Percentiles rank a stretch among this genome's conserved stretches.
phyloP scores from a whole-genome alignment of 2,888 invertebrate genomes.

The Trichogramma evanescens region DNA sequence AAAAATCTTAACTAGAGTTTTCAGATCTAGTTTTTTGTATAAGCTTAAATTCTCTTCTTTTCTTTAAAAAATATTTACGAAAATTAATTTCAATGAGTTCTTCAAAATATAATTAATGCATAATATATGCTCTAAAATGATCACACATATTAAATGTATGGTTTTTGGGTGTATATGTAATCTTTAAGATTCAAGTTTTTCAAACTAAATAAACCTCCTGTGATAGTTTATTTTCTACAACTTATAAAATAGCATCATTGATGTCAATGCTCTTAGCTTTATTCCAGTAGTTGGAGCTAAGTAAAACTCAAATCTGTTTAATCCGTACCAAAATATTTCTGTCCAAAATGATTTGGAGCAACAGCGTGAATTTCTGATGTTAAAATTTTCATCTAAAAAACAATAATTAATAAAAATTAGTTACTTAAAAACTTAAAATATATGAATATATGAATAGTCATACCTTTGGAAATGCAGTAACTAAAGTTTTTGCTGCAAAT shows the following conservation, averaged over 20 bases:
- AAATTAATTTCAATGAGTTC: too few relatives aligned
- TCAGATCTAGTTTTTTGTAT: too few relatives aligned
- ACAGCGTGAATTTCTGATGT: constrained; percentile 92
- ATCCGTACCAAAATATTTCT: constrained; percentile 98
- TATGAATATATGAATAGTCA: background rate
- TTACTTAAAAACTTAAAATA: constrained; percentile 3
- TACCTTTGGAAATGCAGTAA: constrained; percentile 72
- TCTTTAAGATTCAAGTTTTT: too few relatives aligned
- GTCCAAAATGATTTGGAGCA: constrained; percentile 96
- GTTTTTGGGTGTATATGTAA: too few relatives aligned
- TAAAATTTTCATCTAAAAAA: constrained; percentile 76
- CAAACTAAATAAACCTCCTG: constrained; percentile 5
- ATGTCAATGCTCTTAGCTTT: constrained; percentile 10
- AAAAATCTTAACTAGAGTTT: too few relatives aligned
- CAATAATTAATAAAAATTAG: constrained; percentile 5
- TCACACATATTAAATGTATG: too few relatives aligned
- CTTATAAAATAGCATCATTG: constrained; percentile 1
- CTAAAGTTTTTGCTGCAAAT: constrained; percentile 75
- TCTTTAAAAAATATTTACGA: too few relatives aligned
- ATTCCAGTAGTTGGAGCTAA: constrained; percentile 16
- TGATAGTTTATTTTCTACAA: constrained; percentile 23
- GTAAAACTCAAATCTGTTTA: constrained; percentile 44
- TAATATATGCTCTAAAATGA: too few relatives aligned
- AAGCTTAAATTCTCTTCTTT: too few relatives aligned
- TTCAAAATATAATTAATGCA: too few relatives aligned